A percentile compares a stretch with the other conserved stretches of the same genome.
These are phyloP conservation scores for Ips typographus DNA, from an alignment of 1,140 invertebrate genomes.

Conservation along the genomic window DNA sequence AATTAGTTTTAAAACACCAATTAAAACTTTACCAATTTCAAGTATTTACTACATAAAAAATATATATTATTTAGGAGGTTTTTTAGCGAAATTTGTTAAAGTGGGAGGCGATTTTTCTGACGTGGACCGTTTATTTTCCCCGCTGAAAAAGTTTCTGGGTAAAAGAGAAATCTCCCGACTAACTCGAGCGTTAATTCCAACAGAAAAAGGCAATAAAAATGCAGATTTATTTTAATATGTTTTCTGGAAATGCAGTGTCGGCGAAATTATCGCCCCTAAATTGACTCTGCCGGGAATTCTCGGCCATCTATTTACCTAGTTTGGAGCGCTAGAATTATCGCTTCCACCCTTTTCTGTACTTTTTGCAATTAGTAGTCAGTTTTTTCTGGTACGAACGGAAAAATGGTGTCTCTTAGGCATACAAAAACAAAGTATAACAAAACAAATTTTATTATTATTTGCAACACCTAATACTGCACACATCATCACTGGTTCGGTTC, in stretches of 20 bases:
- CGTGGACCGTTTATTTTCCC: background rate
- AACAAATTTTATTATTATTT: slow-evolving; percentile 16
- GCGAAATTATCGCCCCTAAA: slow-evolving; percentile 34
- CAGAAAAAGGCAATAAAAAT: slow-evolving; percentile 35
- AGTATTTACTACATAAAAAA: too few relatives aligned
- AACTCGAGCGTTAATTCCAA: slow-evolving; percentile 32
- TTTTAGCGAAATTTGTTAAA: background rate
- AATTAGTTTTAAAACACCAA: too few relatives aligned
- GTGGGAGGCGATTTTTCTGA: background rate
- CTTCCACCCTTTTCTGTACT: slow-evolving; percentile 21
- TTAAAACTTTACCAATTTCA: too few relatives aligned
- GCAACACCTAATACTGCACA: slow-evolving; percentile 22
- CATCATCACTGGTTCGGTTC: slow-evolving; percentile 1
- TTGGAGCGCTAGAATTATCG: slow-evolving; percentile 32
- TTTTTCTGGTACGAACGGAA: too few relatives aligned
- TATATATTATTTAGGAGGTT: too few relatives aligned
- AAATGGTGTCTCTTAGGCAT: too few relatives aligned
- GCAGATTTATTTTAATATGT: slow-evolving; percentile 36
- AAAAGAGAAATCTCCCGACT: slow-evolving; percentile 24
- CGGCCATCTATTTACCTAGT: slow-evolving; percentile 35
- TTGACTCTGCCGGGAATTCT: slow-evolving; percentile 34
- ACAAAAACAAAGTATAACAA: background rate
- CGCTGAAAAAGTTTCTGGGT: too few relatives aligned
- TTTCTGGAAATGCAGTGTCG: slow-evolving; percentile 35
- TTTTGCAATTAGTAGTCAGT: slow-evolving; percentile 21